These are phyloP conservation scores for Alcedo quadribrachys DNA, from an alignment of 2,797 vertebrate species.

Conservation along the genomic window DNA sequence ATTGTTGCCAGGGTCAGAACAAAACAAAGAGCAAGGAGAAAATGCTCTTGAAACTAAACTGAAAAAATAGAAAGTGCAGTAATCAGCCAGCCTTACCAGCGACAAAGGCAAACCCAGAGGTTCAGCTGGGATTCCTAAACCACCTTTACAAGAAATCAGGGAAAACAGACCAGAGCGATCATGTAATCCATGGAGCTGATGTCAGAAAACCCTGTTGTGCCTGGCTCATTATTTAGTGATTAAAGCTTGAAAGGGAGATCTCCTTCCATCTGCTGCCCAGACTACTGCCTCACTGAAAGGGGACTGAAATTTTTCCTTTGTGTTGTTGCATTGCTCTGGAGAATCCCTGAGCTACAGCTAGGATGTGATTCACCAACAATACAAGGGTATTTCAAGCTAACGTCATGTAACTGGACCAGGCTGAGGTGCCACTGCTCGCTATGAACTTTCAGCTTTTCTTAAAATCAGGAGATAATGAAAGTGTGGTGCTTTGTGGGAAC, in stretches of 20 bases:
- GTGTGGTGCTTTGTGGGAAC: background rate
- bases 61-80: background rate
- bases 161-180: background rate
- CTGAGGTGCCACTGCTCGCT: background rate
- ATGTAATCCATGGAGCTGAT: background rate
- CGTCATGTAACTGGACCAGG: background rate
- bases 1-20: background rate
- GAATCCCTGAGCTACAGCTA: background rate
- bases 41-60: background rate
- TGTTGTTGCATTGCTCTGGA: background rate
- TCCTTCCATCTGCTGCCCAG: conserved; percentile 21
- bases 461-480: background rate
- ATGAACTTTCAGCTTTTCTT: background rate
- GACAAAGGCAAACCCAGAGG: background rate
- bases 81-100: background rate
- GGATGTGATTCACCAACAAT: background rate
- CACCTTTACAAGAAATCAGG: background rate
- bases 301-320: background rate
- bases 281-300: background rate
- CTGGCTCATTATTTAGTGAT: background rate
- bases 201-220: conserved; percentile 25
- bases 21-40: background rate
- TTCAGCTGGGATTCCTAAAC: background rate
- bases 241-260: conserved; percentile 26
- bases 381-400: background rate